Base-by-base conservation (phyloP, 92 coral and sea anemone genomes). In the Actinostola sp. region DNA sequence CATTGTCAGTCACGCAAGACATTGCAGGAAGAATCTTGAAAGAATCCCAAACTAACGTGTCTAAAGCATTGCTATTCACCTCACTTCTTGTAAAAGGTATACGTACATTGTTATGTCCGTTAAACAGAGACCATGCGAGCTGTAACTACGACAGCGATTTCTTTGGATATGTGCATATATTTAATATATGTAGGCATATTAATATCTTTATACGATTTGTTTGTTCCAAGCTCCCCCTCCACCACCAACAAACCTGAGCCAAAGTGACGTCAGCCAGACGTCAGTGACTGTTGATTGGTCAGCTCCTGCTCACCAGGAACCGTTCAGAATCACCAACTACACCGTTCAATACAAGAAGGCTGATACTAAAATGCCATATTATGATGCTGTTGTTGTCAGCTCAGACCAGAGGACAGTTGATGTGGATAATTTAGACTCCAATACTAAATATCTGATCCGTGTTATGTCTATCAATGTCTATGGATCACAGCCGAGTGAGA, bases 291-390 rank as follows among this genome's bases (percentile, higher is more conserved):
- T 73, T 1, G 24, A 43, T 6, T 73, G 79, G 79, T 61, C 68
- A 2, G 42, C 70, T 3, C 79, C 79, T 17, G 70, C 36, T 44
- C 43, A 67, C 50, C 27, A n/a, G 28, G 49, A 27, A 24, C n/a
- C 63, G 19, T 70, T 49, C 63, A 28, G 48, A 9, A 73, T 73
- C 58, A 73, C 61, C 9, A 73, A 61, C 61, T 73, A 59, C 27
- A 60, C 79, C 21, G 56, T 73, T 5, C 63, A 59, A 32, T 73
- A 52, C 45, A 73, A 73, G 70, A 73, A 73, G 48, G 69, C 79
- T 25, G 58, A 25, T 21, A 56, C 79, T 35, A 43, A 44, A 15
- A 68, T 68, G 74, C 17, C 46, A 9, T 68, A 68, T 24, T 68
- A 49, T 35, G 25, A 49, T 53, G 74, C 74, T 2, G 26, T 49